These are phyloP conservation scores for Saccostrea glomerata DNA, from an alignment of 1,140 invertebrate genomes.

Conservation along the genomic window DNA sequence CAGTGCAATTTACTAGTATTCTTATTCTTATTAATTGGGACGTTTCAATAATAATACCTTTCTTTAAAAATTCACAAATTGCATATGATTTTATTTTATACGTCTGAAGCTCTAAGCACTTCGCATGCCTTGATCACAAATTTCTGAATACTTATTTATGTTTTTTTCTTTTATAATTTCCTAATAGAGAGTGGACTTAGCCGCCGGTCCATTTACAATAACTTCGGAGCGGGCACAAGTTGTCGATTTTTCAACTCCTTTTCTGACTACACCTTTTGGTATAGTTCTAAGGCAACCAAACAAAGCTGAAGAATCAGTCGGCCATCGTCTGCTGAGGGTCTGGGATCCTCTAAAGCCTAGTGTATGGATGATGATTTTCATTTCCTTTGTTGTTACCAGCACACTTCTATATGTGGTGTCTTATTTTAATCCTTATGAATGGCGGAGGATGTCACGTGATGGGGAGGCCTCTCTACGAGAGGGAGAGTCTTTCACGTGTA, in stretches of 20 bases:
- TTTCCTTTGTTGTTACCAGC: conserved; percentile 86
- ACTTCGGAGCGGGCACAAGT: conserved; percentile 62
- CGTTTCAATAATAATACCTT: too few relatives aligned
- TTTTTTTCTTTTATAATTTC: conserved; percentile 11
- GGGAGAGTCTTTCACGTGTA: conserved; percentile 72
- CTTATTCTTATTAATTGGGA: too few relatives aligned
- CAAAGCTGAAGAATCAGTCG: conserved; percentile 52
- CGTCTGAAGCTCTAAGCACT: not conserved
- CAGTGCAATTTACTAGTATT: too few relatives aligned
- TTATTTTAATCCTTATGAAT: conserved; percentile 96
- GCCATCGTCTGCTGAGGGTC: conserved; percentile 91
- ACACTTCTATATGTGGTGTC: conserved; percentile 91
- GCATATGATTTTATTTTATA: not conserved
- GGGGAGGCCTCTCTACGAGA: conserved; percentile 66
- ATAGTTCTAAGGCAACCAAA: conserved; percentile 73
- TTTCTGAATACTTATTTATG: too few relatives aligned
- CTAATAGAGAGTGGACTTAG: conserved; percentile 72
- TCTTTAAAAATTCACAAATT: too few relatives aligned
- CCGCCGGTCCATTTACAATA: conserved; percentile 73
- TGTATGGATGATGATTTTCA: conserved; percentile 73
- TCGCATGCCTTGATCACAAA: not conserved
- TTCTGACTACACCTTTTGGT: conserved; percentile 70
- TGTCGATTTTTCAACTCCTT: conserved; percentile 75
- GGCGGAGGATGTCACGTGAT: conserved; percentile 83
- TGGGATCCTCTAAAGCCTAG: conserved; percentile 94